Base-by-base conservation (phyloP, 2,113 vertebrate species). In the Columba livia region DNA sequence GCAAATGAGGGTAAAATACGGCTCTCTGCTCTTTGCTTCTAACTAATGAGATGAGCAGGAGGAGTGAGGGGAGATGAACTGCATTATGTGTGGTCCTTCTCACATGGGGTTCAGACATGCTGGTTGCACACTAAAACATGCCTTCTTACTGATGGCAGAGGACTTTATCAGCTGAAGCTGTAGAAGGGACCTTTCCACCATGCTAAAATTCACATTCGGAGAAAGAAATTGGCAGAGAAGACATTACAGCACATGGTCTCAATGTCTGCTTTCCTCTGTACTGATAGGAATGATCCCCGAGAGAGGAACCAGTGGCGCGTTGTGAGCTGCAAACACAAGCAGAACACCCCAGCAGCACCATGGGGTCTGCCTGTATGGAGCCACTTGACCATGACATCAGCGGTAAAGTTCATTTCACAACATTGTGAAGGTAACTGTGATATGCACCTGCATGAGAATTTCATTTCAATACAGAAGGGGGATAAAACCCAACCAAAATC, bases 271-370 rank as follows among this genome's bases (percentile, higher is more conserved):
- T 83, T 78, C 40, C 47, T 67, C 81, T 66, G 66, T 42, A 34
- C 21, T 65, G 61, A 79, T 86, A 23, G 44, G 77, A 93, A 47
- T 12, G 70, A 56, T 21, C 8, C 12, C 38, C 81, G 61, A 81
- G 72, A 69, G 84, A 89, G 82, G 65, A 93, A 86, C 9, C 50
- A 53, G 66, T 9, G n/a, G 48, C 32, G 67, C 4, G 1, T 17
- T 69, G 44, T 8, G 65, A 88, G 36, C 29, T 20, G n/a, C 11
- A 23, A 73, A 85, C 12, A 25, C 0, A 4, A 83, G 86, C 1
- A 3, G 44, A 65, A 36, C 4, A 5, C 42, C 66, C 40, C 75
- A 80, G 87, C 65, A 85, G 29, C 0, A 0, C 1, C 2, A 38
- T n/a, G 15, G 24, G 38, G 13, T n/a, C 12, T 71, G 47, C 32